Evolutionary conservation across 2,888 invertebrate species (phyloP).

Genomic region (Hyppa rectilinea): DNA sequence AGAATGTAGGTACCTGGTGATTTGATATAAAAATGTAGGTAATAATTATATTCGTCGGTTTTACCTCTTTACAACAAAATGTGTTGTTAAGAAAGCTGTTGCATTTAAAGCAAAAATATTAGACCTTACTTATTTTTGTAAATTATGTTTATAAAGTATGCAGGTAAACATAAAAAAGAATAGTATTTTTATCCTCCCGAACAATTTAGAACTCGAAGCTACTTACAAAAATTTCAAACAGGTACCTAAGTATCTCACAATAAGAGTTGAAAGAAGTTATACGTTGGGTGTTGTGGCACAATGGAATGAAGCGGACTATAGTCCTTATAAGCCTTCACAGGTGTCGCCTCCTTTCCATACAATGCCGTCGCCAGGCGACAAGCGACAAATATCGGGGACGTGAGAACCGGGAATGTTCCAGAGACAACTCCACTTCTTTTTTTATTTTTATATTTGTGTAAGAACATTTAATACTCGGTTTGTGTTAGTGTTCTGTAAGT

Average conservation of each 20-base stretch:
- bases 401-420: constrained; percentile 72
- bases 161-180: background rate
- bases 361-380: constrained; percentile 70
- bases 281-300: constrained; percentile 75
- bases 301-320: constrained; percentile 73
- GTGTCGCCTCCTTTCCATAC: constrained; percentile 78
- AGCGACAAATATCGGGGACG: constrained; percentile 73
- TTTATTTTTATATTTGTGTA: constrained; percentile 52
- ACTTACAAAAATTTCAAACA: constrained; percentile 71
- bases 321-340: constrained; percentile 82
- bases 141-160: too few species aligned
- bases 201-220: constrained; percentile 63
- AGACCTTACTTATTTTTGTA: background rate
- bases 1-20: constrained; percentile 41
- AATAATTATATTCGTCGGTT: constrained; percentile 27
- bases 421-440: constrained; percentile 59
- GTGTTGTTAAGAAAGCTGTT: too few species aligned
- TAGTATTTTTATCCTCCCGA: constrained; percentile 28
- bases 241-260: constrained; percentile 72
- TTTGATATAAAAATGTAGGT: constrained; percentile 26
- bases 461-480: constrained; percentile 49
- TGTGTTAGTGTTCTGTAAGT: constrained; percentile 44
- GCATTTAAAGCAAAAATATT: constrained; percentile 8
- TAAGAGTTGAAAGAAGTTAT: constrained; percentile 75
- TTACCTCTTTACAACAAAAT: too few species aligned